phyloP scores from a whole-genome alignment of 2,797 vertebrate species.

The Sarcophilus harrisii region DNA sequence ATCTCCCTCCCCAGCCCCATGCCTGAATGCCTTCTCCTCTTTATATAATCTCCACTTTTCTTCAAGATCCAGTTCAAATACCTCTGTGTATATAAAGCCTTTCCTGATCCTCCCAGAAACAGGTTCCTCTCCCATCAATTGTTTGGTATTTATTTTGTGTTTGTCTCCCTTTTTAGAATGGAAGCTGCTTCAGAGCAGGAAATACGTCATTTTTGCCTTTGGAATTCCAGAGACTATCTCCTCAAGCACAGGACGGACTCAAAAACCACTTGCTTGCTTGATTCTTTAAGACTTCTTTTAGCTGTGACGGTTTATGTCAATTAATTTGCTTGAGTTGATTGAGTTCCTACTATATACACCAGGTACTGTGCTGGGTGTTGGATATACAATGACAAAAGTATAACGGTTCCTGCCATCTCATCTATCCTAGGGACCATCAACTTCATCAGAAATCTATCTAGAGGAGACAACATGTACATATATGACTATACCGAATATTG shows the following conservation, averaged over 20 bases:
- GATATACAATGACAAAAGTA: not conserved
- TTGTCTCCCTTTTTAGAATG: not conserved
- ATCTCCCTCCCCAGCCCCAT: not conserved
- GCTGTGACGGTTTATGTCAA: not conserved
- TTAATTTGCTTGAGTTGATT: not conserved
- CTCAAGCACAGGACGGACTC: not conserved
- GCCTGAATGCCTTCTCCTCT: not conserved
- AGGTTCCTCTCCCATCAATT: not conserved
- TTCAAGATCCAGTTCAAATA: not conserved
- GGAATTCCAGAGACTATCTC: not conserved
- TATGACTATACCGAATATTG: not conserved
- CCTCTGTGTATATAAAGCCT: not conserved
- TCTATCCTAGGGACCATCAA: too few relatives aligned
- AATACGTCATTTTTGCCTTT: not conserved
- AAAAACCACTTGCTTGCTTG: not conserved
- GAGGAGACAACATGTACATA: not conserved
- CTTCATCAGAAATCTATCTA: not conserved
- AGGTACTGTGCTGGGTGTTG: not conserved
- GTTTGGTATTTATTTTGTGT: not conserved
- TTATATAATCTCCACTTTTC: not conserved
- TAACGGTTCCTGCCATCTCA: not conserved
- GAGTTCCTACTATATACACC: not conserved
- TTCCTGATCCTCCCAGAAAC: not conserved
- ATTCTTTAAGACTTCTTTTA: not conserved
- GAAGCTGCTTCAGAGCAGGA: not conserved